Base-by-base conservation (phyloP, 2,113 vertebrate species). In the Fulmarus glacialis region DNA sequence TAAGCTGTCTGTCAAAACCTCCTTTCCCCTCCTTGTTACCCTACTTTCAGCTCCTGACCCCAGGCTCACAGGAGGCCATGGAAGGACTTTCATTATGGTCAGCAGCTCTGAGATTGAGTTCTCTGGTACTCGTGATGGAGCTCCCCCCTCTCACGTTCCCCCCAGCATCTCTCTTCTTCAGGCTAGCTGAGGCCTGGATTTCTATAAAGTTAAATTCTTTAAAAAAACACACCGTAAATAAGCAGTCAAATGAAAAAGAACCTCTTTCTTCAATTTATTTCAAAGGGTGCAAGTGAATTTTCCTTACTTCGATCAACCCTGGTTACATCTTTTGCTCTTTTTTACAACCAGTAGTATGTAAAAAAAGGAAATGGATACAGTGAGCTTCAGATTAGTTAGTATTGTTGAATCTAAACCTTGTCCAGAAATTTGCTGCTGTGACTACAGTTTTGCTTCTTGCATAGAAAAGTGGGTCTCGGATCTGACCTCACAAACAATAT, bases 61-160 rank as follows among this genome's bases (percentile, higher is more conserved):
- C 26, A n/a, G 50, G 36, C 70, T 91, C 12, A 19, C 7, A 50
- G 16, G 9, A 91, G 26, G n/a, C 23, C 40, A 18, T 1, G 9
- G 60, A 48, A 82, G 9, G 38, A n/a, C 38, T 58, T 48, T 40
- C 7, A 8, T 83, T 66, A 16, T 20, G 12, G 11, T 38, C 30
- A 73, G 53, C 19, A 63, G 12, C 45, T 78, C 59, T 85, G 34
- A 58, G 19, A 36, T 1, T 62, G 59, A 42, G 26, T 22, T 58
- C 19, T 47, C 47, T 89, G 47, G 26, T 56, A 26, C 36, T 67
- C 1, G 2, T 20, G 12, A 24, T 29, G 27, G 17, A 89, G 53
- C 9, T 53, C 34, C 10, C 4, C 11, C 47, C 43, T 72, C 12
- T 43, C 43, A 23, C 1, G 0, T n/a, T 36, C 8, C 14, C 15